These are phyloP conservation scores for Anas acuta DNA, from an alignment of 2,797 vertebrate species.

Conservation along the genomic window DNA sequence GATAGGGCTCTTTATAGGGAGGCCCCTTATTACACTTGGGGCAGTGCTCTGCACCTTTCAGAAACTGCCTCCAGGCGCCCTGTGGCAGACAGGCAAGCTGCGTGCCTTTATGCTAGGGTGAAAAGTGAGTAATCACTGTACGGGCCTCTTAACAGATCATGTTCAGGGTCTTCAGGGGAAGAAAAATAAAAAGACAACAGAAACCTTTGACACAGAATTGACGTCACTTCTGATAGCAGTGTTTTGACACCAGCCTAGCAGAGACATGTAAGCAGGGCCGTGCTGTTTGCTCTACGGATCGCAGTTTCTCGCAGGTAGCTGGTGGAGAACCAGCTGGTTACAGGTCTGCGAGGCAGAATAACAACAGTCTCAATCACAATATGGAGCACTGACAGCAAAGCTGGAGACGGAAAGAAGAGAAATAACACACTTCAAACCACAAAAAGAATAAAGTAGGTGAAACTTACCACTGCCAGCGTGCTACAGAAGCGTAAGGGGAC, in stretches of 20 bases:
- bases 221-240: neutral
- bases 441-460: neutral
- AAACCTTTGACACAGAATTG: neutral
- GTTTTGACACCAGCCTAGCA: slow-evolving; percentile 11
- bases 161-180: neutral
- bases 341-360: neutral
- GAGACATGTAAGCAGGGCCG: neutral
- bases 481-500: neutral
- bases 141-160: neutral
- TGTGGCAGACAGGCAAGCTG: neutral
- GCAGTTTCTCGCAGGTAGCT: neutral
- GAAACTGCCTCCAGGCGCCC: neutral
- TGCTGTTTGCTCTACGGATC: neutral
- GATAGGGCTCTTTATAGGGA: neutral
- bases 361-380: neutral
- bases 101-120: neutral
- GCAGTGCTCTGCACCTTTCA: neutral
- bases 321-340: neutral
- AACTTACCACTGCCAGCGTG: neutral
- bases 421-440: neutral
- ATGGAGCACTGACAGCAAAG: neutral
- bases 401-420: neutral
- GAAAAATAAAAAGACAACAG: neutral
- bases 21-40: neutral
- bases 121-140: neutral